Conservation (phyloP, 2,888 invertebrate genomes). For the Leptinotarsa rubiginosa region DNA sequence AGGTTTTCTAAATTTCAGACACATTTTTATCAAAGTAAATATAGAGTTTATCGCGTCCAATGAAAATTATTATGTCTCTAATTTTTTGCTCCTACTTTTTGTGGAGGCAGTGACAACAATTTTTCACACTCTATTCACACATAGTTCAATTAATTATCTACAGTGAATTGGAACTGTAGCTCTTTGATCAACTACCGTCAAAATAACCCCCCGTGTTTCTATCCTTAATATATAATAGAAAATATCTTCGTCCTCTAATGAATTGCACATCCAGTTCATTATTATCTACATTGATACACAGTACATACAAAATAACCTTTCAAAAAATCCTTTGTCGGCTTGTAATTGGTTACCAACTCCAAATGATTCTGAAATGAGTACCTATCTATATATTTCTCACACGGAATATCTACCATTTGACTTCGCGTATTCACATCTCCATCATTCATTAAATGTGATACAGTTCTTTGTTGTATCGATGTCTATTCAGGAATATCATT, state of each 20-base stretch:
- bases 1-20: too few relatives aligned
- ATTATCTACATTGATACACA: constrained; percentile 49
- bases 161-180: constrained; percentile 32
- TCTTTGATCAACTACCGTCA: constrained; percentile 50
- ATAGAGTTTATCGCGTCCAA: too few relatives aligned
- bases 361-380: constrained; percentile 23
- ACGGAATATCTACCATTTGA: neutral
- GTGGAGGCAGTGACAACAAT: too few relatives aligned
- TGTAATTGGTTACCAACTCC: constrained; percentile 54
- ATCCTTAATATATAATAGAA: constrained; percentile 62
- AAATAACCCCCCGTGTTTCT: constrained; percentile 57
- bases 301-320: constrained; percentile 52
- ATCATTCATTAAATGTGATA: constrained; percentile 1
- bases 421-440: neutral
- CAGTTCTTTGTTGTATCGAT: constrained; percentile 6
- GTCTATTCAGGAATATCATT: neutral
- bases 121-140: neutral
- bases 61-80: too few relatives aligned
- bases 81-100: too few relatives aligned
- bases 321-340: constrained; percentile 54
- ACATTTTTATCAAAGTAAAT: too few relatives aligned
- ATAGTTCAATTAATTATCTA: constrained; percentile 9
- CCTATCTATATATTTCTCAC: constrained; percentile 7
- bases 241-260: constrained; percentile 58
- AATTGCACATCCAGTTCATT: constrained; percentile 56